Evolutionary conservation across 2,888 invertebrate species (phyloP).

Genomic region (Urechis unicinctus): DNA sequence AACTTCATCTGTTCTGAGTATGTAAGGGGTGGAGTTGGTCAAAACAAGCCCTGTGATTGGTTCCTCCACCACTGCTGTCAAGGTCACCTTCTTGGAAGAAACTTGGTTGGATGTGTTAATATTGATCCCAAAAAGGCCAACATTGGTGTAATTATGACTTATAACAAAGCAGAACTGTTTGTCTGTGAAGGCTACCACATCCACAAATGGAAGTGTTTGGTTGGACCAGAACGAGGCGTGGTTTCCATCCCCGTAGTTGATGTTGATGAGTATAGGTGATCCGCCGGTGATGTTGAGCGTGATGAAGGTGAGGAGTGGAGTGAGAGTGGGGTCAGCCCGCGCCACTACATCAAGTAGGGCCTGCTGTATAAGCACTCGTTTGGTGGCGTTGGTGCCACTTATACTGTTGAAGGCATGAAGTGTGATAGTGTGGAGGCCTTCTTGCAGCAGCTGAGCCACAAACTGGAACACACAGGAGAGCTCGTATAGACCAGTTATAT

Average conservation of each 20-base stretch:
- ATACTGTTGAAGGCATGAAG: too few relatives aligned
- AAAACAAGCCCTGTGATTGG: slow-evolving; percentile 9
- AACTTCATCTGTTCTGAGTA: slow-evolving; percentile 4
- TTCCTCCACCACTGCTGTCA: slow-evolving; percentile 7
- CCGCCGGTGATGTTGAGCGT: too few relatives aligned
- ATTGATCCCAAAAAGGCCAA: slow-evolving; percentile 4
- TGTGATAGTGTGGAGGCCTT: too few relatives aligned
- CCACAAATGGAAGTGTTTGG: neutral
- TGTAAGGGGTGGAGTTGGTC: neutral
- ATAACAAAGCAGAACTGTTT: neutral
- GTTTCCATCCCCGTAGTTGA: neutral
- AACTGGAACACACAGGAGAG: too few relatives aligned
- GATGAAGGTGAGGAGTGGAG: too few relatives aligned
- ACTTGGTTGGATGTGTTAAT: slow-evolving; percentile 13
- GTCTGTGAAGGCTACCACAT: neutral
- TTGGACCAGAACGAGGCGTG: neutral
- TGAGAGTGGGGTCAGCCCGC: too few relatives aligned
- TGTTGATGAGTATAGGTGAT: too few relatives aligned
- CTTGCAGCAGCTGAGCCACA: too few relatives aligned
- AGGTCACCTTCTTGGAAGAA: neutral
- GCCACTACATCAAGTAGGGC: too few relatives aligned
- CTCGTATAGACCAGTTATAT: too few relatives aligned
- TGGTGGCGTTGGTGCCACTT: too few relatives aligned
- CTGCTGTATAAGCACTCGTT: too few relatives aligned
- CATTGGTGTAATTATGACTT: neutral